phyloP scores from a whole-genome alignment of 2,797 vertebrate species.

The Setipinna tenuifilis region DNA sequence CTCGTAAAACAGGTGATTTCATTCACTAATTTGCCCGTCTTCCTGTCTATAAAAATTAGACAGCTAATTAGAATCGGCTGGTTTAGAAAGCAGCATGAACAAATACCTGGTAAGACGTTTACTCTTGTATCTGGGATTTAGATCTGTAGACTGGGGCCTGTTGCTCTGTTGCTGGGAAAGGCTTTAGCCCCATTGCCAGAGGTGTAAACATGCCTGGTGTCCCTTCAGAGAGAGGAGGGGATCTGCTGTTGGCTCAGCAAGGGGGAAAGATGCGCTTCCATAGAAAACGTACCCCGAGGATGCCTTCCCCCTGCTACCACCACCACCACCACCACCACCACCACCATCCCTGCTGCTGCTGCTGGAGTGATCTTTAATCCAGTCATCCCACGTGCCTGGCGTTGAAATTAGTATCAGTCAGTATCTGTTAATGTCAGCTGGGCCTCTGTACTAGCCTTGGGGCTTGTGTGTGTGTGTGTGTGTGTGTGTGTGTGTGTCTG shows the following conservation, averaged over 20 bases:
- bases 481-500: neutral
- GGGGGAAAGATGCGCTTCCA: neutral
- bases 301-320: neutral
- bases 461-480: neutral
- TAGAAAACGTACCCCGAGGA: neutral
- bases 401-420: slow-evolving; percentile 12
- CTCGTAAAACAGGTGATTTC: no score
- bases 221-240: slow-evolving; percentile 1
- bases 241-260: neutral
- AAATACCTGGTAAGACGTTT: no score
- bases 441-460: neutral
- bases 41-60: no score
- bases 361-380: slow-evolving; percentile 19
- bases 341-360: neutral
- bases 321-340: no score
- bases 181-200: neutral
- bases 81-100: no score
- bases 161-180: no score
- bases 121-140: no score
- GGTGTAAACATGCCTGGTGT: neutral
- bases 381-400: slow-evolving; percentile 13
- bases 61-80: no score
- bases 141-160: no score
- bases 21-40: no score
- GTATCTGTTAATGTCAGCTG: slow-evolving; percentile 5